phyloP scores from a whole-genome alignment of 1,140 invertebrate species.

The Solenopsis fugax region DNA sequence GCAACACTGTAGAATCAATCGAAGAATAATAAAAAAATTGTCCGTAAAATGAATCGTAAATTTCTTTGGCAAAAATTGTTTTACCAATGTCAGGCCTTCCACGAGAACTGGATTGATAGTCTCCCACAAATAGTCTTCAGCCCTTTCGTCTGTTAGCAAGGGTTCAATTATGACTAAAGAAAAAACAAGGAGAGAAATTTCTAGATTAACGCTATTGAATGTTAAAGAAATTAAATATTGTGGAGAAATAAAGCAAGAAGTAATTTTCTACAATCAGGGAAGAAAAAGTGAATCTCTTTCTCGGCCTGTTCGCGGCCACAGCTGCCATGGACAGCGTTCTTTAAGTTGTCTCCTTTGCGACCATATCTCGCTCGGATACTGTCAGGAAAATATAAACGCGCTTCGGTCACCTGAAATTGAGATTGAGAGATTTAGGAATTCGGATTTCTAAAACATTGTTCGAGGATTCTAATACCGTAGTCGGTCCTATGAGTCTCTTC shows the following conservation, averaged over 20 bases:
- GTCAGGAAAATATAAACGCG: conserved; percentile 90
- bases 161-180: conserved; percentile 89
- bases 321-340: conserved; percentile 94
- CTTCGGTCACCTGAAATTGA: conserved; percentile 86
- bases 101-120: conserved; percentile 89
- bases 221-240: background rate
- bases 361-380: conserved; percentile 92
- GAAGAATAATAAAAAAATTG: background rate
- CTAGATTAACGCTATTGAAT: background rate
- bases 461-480: conserved; percentile 81
- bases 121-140: conserved; percentile 90
- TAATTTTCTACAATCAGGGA: conserved; percentile 90
- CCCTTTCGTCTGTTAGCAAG: conserved; percentile 84
- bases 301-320: conserved; percentile 90
- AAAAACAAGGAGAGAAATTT: background rate
- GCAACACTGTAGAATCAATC: conserved; percentile 82
- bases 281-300: conserved; percentile 96
- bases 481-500: conserved; percentile 90
- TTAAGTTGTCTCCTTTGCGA: conserved; percentile 88
- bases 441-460: background rate
- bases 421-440: background rate
- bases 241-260: background rate
- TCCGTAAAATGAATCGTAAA: background rate
- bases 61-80: background rate
- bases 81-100: conserved; percentile 90